Evolutionary conservation across 2,797 vertebrate species (phyloP), one percentile per base, ranked within the genome.

Genomic region (Poeciliopsis infans): DNA sequence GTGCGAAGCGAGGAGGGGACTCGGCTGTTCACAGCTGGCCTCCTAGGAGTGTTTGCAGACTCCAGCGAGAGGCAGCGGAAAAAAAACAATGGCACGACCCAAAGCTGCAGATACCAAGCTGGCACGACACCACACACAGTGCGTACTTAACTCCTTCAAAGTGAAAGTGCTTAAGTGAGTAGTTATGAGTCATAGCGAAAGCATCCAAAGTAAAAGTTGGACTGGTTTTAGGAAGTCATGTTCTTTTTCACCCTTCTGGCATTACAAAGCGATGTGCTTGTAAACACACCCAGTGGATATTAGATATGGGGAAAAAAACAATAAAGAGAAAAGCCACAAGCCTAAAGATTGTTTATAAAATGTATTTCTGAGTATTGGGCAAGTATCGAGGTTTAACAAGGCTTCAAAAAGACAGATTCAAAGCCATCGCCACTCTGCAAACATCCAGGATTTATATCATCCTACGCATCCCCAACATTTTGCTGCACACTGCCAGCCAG

Each of bases 1-100:
- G 76, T 84, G 88, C 74, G 66, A 88, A 83, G 87, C 57, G 66
- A 88, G 78, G 83, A 87, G 78, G 79, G 77, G 51, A 55, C 78
- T 83, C 77, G 64, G 76, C 43, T 45, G 25, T 18, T 86, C 83
- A 86, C 79, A 77, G 84, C 77, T 85, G 84, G 79, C 77, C 85
- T 85, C 45, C 53, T 59, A 66, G 78, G 82, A 77, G 13, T 2
- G 61, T 86, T 84, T 77, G 81, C 79, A 84, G 86, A 86, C 81
- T 84, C 1, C 3, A 23, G 55, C 79, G 84, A 79, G 87, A 81
- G 83, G 87, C 81, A 85, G 87, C 76, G 28, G 69, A 16, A 39
- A 59, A 83, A 77, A 84, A 83, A 59, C 76, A 59, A 75, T 59
- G 72, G 41, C 78, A 79, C 71, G 79, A 76, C 72, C 49, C 51